Evolutionary conservation across 2,113 vertebrate genomes (phyloP).

Genomic region (Xenus cinereus): DNA sequence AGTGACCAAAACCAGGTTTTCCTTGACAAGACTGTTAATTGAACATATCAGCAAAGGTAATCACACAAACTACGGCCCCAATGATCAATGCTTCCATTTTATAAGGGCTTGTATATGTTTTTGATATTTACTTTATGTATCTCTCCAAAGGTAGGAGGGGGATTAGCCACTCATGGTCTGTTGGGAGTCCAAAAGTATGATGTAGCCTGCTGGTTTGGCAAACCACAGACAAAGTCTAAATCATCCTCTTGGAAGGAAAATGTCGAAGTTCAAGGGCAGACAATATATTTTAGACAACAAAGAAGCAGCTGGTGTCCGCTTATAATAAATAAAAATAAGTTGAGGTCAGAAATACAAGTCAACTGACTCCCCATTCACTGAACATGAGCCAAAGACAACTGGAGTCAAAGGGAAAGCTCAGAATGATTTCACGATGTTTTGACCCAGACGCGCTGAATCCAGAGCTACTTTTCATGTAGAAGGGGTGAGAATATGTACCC

Average conservation of each 20-base stretch:
- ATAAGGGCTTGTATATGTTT: not conserved
- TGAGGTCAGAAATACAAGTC: slow-evolving; percentile 51
- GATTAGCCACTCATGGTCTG: not conserved
- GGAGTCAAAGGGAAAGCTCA: slow-evolving; percentile 32
- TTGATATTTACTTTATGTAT: not conserved
- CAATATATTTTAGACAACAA: slow-evolving; percentile 59
- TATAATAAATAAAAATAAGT: slow-evolving; percentile 62
- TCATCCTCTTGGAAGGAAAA: slow-evolving; percentile 40
- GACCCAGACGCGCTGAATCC: not conserved
- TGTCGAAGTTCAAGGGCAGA: slow-evolving; percentile 50
- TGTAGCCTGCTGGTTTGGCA: slow-evolving; percentile 42
- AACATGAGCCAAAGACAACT: slow-evolving; percentile 34
- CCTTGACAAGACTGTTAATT: slow-evolving; percentile 34
- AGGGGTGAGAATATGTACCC: not conserved
- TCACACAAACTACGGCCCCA: not conserved
- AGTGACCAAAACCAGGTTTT: slow-evolving; percentile 65
- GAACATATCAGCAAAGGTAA: slow-evolving; percentile 7
- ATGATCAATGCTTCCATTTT: not conserved
- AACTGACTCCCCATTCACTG: slow-evolving; percentile 28
- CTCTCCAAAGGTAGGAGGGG: not conserved
- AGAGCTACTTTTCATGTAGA: not conserved
- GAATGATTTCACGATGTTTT: slow-evolving; percentile 15
- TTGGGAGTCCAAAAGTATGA: slow-evolving; percentile 24
- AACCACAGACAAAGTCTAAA: slow-evolving; percentile 20
- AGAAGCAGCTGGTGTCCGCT: slow-evolving; percentile 54